These are phyloP conservation scores for Brachionus calyciflorus DNA, from an alignment of 1,140 invertebrate genomes.

Conservation along the genomic window DNA sequence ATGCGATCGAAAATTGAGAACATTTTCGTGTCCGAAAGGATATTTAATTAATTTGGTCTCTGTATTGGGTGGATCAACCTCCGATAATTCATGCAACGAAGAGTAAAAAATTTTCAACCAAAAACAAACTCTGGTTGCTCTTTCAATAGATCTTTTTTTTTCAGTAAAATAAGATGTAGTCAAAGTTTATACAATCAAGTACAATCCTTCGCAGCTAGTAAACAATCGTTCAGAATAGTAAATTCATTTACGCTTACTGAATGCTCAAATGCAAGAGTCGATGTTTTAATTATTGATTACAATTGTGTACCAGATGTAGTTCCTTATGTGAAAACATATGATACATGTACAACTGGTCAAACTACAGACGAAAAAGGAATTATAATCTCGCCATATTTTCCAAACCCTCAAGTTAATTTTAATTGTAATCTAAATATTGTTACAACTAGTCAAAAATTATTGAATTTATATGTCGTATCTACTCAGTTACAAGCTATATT, in stretches of 20 bases:
- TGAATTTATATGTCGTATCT: constrained; percentile 34
- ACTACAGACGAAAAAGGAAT: background rate
- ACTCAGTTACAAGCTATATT: constrained; percentile 14
- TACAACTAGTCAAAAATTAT: background rate
- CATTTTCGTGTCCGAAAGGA: constrained; percentile 28
- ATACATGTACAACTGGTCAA: background rate
- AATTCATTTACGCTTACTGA: constrained; percentile 2
- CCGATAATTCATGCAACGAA: constrained; percentile 19
- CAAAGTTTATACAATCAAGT: constrained; percentile 17
- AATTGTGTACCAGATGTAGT: constrained; percentile 37
- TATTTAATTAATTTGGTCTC: constrained; percentile 32
- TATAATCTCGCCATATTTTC: constrained; percentile 25
- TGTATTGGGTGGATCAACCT: background rate
- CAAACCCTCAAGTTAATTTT: background rate
- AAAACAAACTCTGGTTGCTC: too few species aligned
- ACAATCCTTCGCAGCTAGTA: background rate
- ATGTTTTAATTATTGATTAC: constrained; percentile 22
- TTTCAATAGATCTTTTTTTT: too few species aligned
- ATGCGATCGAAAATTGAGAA: constrained; percentile 13
- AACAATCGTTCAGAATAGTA: background rate
- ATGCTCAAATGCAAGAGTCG: background rate
- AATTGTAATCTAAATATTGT: constrained; percentile 12
- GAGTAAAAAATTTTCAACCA: background rate
- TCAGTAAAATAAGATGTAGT: constrained; percentile 5
- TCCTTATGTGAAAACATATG: constrained; percentile 9